Base-by-base conservation (phyloP, 2,888 invertebrate species). In the Catotricha subobsoleta region DNA sequence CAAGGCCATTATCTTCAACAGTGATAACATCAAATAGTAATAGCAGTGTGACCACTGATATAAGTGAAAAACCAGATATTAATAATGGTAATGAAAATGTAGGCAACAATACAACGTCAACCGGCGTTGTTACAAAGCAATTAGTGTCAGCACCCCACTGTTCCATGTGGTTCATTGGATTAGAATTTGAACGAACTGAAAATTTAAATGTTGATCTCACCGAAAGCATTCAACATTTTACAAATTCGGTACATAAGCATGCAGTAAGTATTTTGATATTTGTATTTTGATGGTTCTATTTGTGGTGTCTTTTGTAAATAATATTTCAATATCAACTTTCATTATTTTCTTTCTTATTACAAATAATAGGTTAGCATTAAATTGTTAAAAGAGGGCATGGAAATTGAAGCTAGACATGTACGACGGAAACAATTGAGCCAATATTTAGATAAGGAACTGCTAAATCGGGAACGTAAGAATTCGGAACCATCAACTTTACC, bases 131-230 rank as follows among this genome's bases (percentile, higher is more conserved):
- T n/a, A n/a, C n/a, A n/a, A n/a, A n/a, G n/a, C n/a, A n/a, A n/a
- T 13, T 34, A 21, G 21, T 34, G 20, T 20, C 34, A 35, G 65
- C 71, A 43, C 57, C 67, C 48, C 71, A 72, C 48, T 80, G 84
- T 57, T 82, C 84, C 6, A 81, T 92, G 76, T 99, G 98, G 98
- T 97, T 97, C 64, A 91, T 99, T 52, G 98, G 98, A 0, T 68
- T 98, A 40, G 80, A 83, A 47, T 92, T 98, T 58, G 80, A 81
- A 52, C 88, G 87, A 65, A 76, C 80, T 12, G 80, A 81, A 57
- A 83, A 82, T 57, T 67, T 88, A 39, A 91, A 92, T 55, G 77
- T 98, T 40, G 90, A 97, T 65, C 72, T 97, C 44, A 95, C 95
- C 0, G 76, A 77, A 49, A 94, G 92, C 56, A 95, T 97, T 49